phyloP scores from a whole-genome alignment of 2,113 vertebrate genomes.

The Pachycephala philippinensis region DNA sequence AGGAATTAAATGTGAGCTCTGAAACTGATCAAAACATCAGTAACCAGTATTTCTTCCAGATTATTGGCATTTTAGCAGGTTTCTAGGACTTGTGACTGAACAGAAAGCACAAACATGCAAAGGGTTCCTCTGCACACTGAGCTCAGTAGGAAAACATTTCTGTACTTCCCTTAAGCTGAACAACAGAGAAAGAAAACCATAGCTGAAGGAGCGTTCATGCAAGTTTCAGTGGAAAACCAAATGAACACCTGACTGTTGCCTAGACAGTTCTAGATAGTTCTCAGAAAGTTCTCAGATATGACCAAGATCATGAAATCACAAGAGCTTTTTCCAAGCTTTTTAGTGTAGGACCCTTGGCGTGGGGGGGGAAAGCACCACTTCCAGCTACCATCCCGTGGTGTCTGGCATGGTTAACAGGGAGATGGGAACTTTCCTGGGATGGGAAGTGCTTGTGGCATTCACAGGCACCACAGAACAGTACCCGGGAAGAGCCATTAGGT shows the following conservation, averaged over 20 bases:
- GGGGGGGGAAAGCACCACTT: not conserved
- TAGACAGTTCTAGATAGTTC: not conserved
- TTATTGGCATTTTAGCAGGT: not conserved
- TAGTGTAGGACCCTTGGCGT: no score
- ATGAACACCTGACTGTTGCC: not conserved
- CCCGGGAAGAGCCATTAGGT: not conserved
- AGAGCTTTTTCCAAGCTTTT: not conserved
- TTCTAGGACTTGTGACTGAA: not conserved
- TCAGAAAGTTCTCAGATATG: not conserved
- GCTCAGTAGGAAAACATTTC: not conserved
- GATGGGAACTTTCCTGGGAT: not conserved
- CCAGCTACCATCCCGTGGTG: not conserved
- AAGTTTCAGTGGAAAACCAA: not conserved
- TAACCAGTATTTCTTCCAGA: not conserved
- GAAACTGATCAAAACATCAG: not conserved
- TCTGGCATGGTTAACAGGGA: not conserved
- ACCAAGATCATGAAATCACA: not conserved
- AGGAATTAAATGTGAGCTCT: not conserved
- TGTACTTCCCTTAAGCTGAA: not conserved
- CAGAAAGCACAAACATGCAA: accelerated
- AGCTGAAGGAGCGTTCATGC: not conserved
- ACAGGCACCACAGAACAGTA: not conserved
- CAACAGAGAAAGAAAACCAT: not conserved
- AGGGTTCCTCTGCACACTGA: not conserved
- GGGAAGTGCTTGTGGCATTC: not conserved